phyloP scores from a whole-genome alignment of 2,888 invertebrate genomes.

The Netelia virgata region DNA sequence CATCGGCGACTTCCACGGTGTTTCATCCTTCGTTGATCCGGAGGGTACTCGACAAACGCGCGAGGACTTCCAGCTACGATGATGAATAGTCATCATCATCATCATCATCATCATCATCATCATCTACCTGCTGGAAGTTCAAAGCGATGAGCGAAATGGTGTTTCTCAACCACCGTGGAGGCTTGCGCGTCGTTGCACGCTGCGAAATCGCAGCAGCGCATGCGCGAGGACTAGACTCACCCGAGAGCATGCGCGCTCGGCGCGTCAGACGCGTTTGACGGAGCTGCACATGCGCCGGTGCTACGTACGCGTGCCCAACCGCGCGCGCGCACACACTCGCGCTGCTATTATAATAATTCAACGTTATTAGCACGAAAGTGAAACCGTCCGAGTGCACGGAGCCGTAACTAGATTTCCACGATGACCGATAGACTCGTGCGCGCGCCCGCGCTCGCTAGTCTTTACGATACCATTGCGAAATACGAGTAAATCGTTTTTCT shows the following conservation, averaged over 20 bases:
- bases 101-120: constrained; percentile 1
- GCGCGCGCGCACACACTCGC: constrained; percentile 60
- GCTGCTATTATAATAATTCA: constrained; percentile 75
- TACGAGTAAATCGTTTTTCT: constrained; percentile 59
- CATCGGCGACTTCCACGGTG: constrained; percentile 19
- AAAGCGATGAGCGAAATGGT: neutral
- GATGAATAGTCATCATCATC: neutral
- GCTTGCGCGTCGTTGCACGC: too few relatives aligned
- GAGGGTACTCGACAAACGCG: neutral
- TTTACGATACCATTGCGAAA: constrained; percentile 67
- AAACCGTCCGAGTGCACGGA: constrained; percentile 75
- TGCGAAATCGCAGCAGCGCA: neutral
- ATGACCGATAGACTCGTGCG: constrained; percentile 68
- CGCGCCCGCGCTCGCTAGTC: constrained; percentile 51
- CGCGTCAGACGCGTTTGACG: constrained; percentile 28
- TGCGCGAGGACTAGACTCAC: constrained; percentile 10
- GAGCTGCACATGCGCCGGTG: constrained; percentile 31
- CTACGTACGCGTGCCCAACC: constrained; percentile 1
- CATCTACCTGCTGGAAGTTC: neutral
- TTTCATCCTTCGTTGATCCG: constrained; percentile 4
- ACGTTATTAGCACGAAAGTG: constrained; percentile 78
- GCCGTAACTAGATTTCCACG: constrained; percentile 76
- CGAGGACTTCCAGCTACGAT: too few relatives aligned
- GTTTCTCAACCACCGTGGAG: neutral
- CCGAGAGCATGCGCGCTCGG: constrained; percentile 46